Base-by-base conservation (phyloP, 2,888 invertebrate genomes). In the Brachyopa scutellaris region DNA sequence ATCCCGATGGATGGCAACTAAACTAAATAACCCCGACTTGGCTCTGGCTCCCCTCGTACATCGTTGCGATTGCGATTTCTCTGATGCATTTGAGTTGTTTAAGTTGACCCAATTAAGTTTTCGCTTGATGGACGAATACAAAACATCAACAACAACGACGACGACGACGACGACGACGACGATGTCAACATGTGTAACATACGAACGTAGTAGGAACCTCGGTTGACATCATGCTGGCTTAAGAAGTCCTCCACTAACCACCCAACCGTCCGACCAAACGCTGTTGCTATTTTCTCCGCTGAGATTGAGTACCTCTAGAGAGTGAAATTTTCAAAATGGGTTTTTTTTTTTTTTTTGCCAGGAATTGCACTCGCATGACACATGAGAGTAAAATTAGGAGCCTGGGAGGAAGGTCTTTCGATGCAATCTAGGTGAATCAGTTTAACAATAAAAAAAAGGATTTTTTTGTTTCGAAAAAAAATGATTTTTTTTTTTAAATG, bases 71-170 rank as follows among this genome's bases (percentile, higher is more conserved):
- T 53, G 64, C 66, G 59, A 77, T 66, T 73, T 45, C 57, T 72
- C 61, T 66, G 78, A 66, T 82, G 76, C 66, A 76, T 76, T 72
- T 77, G 82, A 77, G 77, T 82, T n/a, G n/a, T n/a, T 82, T 72
- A 82, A 82, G 82, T 53, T 82, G 82, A 82, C 82, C 82, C 82
- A 82, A 77, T 82, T 82, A 61, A 64, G 76, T 82, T 53, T 64
- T 70, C 55, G 64, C 77, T 70, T 47, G 66, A 67, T 55, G 70
- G 55, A 66, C 33, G 70, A 76, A 53, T 38, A 66, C 51, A 62
- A 69, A 21, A 40, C 36, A 23, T 17, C 9, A 17, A 36, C 15
- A 21, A 8, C 23, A 13, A 45, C 31, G 3, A 33, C 36, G 13
- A 31, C 13, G 9, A 2, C 42, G 42, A 42, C n/a, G 2, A 9